Evolutionary conservation across 1,140 invertebrate species (phyloP), one percentile per base, ranked within the genome.

Genomic region (Bombus confusus): DNA sequence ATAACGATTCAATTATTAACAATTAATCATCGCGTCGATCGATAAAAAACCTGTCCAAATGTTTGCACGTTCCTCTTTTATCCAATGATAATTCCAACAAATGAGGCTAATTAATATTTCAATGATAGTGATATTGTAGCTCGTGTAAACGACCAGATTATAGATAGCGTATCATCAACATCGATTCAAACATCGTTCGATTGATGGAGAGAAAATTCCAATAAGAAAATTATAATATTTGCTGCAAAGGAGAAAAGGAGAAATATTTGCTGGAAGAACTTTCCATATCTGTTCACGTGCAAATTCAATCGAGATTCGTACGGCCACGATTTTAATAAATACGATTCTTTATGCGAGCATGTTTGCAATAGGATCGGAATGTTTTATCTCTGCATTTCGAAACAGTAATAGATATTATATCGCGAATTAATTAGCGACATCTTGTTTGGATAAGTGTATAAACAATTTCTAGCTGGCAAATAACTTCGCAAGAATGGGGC

Each of bases 31-130:
- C 10, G 12, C 39, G 3, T 78, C 57, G 34, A 41, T 66, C 10
- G 41, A 73, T 80, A 41, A 15, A 41, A 57, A 39, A 39, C 4
- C 15, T 10, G 18, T n/a, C 12, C 3, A 47, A 31, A 34, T 28
- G 39, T 43, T 84, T n/a, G 34, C n/a, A 25, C 64, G 37, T 13
- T 41, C 39, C 22, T 13, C 41, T n/a, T 13, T 31, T 62, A 79
- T 79, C 75, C 22, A 43, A 22, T 25, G 28, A 34, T 37, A 47
- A 47, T 78, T 28, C 39, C 43, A 34, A 62, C 47, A 22, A 71
- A 72, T 37, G 8, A 66, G 6, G 8, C 15, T 34, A 71, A 69
- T 79, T 68, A 79, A 57, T 47, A 43, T 84, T 72, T 84, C n/a
- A 3, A 37, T 25, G 66, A 62, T 47, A 18, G 9, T 22, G 41